Conservation (phyloP, 2,113 vertebrate species). For the Sylvietta virens region DNA sequence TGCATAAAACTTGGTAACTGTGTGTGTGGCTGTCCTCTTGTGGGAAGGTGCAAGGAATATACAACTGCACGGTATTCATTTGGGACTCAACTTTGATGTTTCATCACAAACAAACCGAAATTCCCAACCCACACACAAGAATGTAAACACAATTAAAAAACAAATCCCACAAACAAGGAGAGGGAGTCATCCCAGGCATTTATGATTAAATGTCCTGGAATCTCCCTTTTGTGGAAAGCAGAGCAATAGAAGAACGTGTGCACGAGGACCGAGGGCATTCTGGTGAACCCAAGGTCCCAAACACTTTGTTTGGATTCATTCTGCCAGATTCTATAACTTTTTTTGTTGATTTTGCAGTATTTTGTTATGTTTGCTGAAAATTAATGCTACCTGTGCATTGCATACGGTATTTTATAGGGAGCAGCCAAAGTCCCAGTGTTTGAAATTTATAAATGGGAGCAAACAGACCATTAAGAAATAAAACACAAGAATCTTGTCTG, state of each 20-base stretch:
- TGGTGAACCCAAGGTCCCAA: neutral
- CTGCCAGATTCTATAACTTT: neutral
- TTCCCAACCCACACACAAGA: constrained; percentile 55
- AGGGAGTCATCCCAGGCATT: constrained; percentile 53
- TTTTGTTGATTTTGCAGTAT: neutral
- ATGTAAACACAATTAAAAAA: constrained; percentile 57
- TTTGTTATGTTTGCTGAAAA: neutral
- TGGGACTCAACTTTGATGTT: constrained; percentile 54
- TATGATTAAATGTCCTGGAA: constrained; percentile 54
- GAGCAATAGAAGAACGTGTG: neutral
- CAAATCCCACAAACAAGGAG: constrained; percentile 38
- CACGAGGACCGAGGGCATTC: neutral
- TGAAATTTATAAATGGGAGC: neutral
- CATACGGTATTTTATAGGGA: neutral
- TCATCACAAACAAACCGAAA: constrained; percentile 52
- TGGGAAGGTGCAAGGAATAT: constrained; percentile 9
- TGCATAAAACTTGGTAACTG: neutral
- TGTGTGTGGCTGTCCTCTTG: neutral
- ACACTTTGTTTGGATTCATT: neutral
- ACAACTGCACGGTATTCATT: neutral
- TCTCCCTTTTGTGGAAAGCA: constrained; percentile 43
- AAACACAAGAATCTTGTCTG: neutral
- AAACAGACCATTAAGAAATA: neutral
- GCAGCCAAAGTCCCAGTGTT: neutral
- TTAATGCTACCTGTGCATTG: neutral